These are phyloP conservation scores for Drosophila persimilis DNA, from an alignment of 1,140 invertebrate genomes.

Conservation along the genomic window DNA sequence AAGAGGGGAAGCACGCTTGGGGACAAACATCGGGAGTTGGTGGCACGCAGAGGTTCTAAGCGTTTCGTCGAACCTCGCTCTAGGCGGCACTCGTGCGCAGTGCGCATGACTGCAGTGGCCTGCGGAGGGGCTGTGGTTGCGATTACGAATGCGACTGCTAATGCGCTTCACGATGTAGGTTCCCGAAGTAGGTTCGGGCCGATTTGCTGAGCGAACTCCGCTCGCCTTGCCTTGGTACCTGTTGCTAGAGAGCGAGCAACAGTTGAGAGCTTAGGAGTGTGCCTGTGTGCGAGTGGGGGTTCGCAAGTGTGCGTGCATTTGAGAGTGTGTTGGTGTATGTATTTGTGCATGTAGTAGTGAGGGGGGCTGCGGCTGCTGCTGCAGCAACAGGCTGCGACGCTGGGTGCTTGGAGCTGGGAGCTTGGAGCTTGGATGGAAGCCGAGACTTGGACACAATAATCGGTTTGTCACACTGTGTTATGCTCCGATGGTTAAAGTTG, in stretches of 20 bases:
- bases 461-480: constrained; percentile 39
- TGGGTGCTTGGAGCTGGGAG: neutral
- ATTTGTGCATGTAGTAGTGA: constrained; percentile 2
- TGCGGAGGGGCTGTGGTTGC: neutral
- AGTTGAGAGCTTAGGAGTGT: constrained; percentile 60
- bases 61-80: no score
- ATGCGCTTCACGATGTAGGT: neutral
- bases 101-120: constrained; percentile 4
- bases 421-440: neutral
- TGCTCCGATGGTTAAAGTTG: constrained; percentile 37
- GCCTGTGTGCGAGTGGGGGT: constrained; percentile 11
- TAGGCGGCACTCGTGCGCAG: no score
- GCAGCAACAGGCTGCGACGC: constrained; percentile 64
- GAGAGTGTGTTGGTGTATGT: constrained; percentile 16
- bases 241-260: constrained; percentile 81
- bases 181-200: no score
- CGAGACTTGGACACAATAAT: constrained; percentile 39
- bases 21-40: neutral
- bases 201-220: neutral
- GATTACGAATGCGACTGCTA: neutral
- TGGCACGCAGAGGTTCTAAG: no score
- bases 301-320: constrained; percentile 12
- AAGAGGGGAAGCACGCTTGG: neutral
- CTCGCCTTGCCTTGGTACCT: constrained; percentile 52
- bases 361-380: constrained; percentile 42